These are phyloP conservation scores for Engystomops pustulosus DNA, from an alignment of 2,113 vertebrate genomes.

Conservation along the genomic window DNA sequence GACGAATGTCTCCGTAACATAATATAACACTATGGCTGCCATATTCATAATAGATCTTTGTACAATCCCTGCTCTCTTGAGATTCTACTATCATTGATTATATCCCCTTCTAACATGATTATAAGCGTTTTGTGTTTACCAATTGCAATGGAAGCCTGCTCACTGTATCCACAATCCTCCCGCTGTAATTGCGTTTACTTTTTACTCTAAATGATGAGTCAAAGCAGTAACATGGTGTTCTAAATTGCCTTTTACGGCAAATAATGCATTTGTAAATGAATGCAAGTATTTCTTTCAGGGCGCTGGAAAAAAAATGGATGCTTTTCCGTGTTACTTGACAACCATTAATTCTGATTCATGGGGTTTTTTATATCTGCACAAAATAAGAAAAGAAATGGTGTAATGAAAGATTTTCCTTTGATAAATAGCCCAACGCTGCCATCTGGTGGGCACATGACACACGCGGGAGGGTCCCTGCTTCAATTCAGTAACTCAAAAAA, in stretches of 20 bases:
- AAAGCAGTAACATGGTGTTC: conserved; percentile 29
- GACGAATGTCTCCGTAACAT: background rate
- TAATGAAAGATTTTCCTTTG: background rate
- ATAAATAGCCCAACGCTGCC: conserved; percentile 32
- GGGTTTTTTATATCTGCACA: conserved; percentile 38
- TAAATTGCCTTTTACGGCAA: conserved; percentile 51
- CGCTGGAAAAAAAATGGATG: conserved; percentile 40
- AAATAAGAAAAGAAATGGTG: background rate
- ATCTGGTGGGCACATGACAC: background rate
- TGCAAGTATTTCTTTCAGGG: conserved; percentile 45
- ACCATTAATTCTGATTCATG: conserved; percentile 59
- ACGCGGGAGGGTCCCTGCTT: no score
- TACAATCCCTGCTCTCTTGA: no score
- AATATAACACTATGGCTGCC: background rate
- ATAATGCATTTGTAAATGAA: conserved; percentile 54
- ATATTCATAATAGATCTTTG: no score
- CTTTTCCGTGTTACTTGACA: conserved; percentile 51
- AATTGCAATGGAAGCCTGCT: background rate
- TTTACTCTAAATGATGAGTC: conserved; percentile 26
- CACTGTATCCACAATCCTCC: conserved; percentile 9
- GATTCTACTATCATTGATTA: background rate
- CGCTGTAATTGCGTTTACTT: conserved; percentile 20
- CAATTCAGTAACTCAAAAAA: background rate
- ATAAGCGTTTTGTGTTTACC: background rate
- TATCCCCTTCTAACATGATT: background rate